Evolutionary conservation across 2,888 invertebrate species (phyloP).

Genomic region (Clunio marinus): DNA sequence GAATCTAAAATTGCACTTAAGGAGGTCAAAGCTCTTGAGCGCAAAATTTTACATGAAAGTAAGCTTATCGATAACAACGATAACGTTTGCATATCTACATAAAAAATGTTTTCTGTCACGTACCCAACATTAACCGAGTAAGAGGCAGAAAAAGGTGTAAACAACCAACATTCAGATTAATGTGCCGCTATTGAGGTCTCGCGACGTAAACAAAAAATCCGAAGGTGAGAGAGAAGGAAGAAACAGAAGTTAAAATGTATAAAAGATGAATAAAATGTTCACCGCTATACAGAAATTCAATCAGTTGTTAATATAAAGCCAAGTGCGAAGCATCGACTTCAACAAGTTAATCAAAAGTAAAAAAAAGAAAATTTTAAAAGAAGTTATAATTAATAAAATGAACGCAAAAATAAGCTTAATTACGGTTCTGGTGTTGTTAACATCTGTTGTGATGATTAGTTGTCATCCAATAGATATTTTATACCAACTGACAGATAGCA

Average conservation of each 20-base stretch:
- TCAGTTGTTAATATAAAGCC: neutral
- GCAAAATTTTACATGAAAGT: slow-evolving; percentile 28
- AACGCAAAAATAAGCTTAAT: slow-evolving; percentile 15
- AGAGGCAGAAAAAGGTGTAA: neutral
- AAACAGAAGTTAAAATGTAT: slow-evolving; percentile 3
- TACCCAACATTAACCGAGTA: neutral
- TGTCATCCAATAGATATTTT: slow-evolving; percentile 25
- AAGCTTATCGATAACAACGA: slow-evolving; percentile 21
- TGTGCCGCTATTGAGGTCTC: neutral
- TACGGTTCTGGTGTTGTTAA: neutral
- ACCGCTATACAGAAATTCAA: slow-evolving; percentile 8
- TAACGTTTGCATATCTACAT: neutral
- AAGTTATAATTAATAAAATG: neutral
- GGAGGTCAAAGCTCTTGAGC: slow-evolving; percentile 26
- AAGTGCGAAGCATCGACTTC: slow-evolving; percentile 31
- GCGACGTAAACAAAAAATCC: neutral
- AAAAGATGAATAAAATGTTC: slow-evolving; percentile 17
- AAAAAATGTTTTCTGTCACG: neutral
- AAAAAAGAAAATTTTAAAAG: neutral
- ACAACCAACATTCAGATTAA: neutral
- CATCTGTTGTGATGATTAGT: neutral
- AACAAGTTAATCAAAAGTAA: neutral
- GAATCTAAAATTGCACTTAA: slow-evolving; percentile 27
- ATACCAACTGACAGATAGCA: neutral
- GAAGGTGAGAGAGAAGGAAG: slow-evolving; percentile 4